Evolutionary conservation across 2,113 vertebrate genomes (phyloP).

Genomic region (Protobothrops flavoviridis): DNA sequence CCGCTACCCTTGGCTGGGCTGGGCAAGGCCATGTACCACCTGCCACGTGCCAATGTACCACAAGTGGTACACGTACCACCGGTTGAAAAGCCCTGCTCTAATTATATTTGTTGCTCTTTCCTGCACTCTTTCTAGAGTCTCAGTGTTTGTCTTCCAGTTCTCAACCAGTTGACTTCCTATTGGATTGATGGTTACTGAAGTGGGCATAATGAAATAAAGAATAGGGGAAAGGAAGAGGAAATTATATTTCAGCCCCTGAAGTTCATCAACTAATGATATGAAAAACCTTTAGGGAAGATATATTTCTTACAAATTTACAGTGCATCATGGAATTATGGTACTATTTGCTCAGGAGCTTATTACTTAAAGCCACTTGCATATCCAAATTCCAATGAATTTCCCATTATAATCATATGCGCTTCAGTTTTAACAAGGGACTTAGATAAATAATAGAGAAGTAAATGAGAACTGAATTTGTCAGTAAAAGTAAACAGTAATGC

Average conservation of each 20-base stretch:
- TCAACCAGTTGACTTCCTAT: constrained; percentile 56
- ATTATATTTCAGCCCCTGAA: constrained; percentile 72
- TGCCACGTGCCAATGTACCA: too few species aligned
- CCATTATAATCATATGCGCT: background rate
- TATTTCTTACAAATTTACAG: constrained; percentile 39
- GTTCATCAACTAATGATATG: constrained; percentile 73
- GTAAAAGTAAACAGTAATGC: background rate
- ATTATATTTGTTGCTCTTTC: background rate
- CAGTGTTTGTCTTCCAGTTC: background rate
- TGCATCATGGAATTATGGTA: background rate
- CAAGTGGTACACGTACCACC: too few species aligned
- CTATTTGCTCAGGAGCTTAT: background rate
- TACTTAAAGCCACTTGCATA: constrained; percentile 18
- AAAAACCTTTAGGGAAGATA: constrained; percentile 66
- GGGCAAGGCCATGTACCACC: too few species aligned
- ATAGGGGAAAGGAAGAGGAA: constrained; percentile 64
- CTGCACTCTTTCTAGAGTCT: background rate
- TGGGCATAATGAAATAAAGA: constrained; percentile 79
- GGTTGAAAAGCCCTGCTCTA: too few species aligned
- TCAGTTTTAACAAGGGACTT: background rate
- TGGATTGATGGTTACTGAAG: constrained; percentile 74
- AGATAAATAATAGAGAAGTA: constrained; percentile 9
- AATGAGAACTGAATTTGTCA: background rate
- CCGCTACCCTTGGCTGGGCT: too few species aligned
- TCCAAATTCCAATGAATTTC: constrained; percentile 26